Evolutionary conservation across 2,797 vertebrate genomes (phyloP).

Genomic region (Neosilurus mollespiculum): DNA sequence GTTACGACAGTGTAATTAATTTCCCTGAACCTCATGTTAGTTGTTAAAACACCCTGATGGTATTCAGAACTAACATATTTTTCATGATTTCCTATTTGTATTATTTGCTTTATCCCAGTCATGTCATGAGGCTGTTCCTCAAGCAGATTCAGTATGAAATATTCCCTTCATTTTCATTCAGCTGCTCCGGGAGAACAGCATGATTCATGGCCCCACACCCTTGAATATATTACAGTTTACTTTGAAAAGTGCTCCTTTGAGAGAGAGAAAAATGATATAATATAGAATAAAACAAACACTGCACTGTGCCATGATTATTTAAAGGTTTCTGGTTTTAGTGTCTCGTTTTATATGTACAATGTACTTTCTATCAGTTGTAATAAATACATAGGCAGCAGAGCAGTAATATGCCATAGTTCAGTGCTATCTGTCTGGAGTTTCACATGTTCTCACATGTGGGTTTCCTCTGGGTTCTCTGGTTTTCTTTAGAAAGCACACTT

Average conservation of each 20-base stretch:
- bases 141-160: slow-evolving; percentile 38
- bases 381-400: too few species aligned
- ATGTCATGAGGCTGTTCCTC: slow-evolving; percentile 23
- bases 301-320: not conserved
- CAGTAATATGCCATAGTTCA: too few species aligned
- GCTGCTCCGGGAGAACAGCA: slow-evolving; percentile 23
- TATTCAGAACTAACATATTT: too few species aligned
- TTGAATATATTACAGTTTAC: slow-evolving; percentile 32
- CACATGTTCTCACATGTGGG: too few species aligned
- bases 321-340: not conserved
- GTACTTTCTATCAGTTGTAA: not conserved
- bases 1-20: not conserved
- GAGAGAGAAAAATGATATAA: slow-evolving; percentile 2
- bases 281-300: slow-evolving; percentile 26
- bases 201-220: slow-evolving; percentile 43
- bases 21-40: not conserved
- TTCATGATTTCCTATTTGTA: slow-evolving; percentile 1
- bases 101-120: slow-evolving; percentile 16
- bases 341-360: not conserved
- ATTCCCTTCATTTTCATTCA: slow-evolving; percentile 51
- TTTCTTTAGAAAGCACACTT: too few species aligned
- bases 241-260: slow-evolving; percentile 12
- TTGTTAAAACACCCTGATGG: not conserved
- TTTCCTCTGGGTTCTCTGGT: too few species aligned
- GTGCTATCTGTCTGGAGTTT: too few species aligned